Evolutionary conservation across 2,888 invertebrate genomes (phyloP).

Genomic region (Phymatocera aterrima): DNA sequence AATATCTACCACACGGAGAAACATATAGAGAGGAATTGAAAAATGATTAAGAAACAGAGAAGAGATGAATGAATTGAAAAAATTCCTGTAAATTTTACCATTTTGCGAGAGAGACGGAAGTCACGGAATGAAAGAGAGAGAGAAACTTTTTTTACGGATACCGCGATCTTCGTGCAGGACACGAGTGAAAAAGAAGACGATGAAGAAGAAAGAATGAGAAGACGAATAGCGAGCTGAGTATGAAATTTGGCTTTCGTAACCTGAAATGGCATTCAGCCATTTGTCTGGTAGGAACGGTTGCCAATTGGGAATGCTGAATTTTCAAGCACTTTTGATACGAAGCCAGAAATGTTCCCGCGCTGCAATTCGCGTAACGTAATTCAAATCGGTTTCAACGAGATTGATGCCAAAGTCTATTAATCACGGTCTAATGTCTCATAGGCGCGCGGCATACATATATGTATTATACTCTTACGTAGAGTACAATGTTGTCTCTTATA

Average conservation of each 20-base stretch:
- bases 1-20: too few relatives aligned
- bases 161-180: not conserved
- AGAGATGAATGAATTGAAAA: too few relatives aligned
- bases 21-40: not conserved
- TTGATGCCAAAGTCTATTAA: constrained; percentile 24
- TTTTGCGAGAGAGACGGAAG: not conserved
- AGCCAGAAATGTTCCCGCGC: not conserved
- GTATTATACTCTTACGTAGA: too few relatives aligned
- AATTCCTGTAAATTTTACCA: too few relatives aligned
- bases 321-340: constrained; percentile 10
- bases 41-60: too few relatives aligned
- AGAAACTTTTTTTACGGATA: not conserved
- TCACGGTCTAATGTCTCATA: constrained; percentile 6
- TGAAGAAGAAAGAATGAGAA: not conserved
- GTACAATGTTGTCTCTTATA: too few relatives aligned
- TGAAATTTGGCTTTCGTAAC: constrained; percentile 21
- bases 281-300: constrained; percentile 28
- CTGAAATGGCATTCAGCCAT: constrained; percentile 36
- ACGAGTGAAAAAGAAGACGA: not conserved
- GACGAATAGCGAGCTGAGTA: not conserved
- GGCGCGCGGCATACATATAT: too few relatives aligned
- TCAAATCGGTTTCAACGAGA: not conserved
- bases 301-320: constrained; percentile 35
- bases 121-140: not conserved
- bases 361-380: not conserved